Base-by-base conservation (phyloP, 2,797 vertebrate genomes). In the Hafferia zeledoni region DNA sequence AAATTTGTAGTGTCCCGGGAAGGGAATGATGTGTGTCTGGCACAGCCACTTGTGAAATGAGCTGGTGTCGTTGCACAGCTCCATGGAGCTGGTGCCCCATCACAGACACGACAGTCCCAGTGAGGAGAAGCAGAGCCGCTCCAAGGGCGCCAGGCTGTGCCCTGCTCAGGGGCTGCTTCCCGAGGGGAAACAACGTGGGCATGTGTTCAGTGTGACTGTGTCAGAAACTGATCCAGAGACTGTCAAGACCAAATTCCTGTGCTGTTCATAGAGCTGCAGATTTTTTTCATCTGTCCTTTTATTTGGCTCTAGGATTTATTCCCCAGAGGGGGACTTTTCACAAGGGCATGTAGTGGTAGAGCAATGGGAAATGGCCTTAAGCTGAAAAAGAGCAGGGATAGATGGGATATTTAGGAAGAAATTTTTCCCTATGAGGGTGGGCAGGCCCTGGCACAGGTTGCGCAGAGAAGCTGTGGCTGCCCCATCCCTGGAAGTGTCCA, bases 51-150 rank as follows among this genome's bases (percentile, higher is more conserved):
- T 27, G 63, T 8, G 23, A 24, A 60, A 68, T 1, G 5, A 47
- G 41, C 74, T 24, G 4, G 1, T 49, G 65, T 41, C 13, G 33
- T 24, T 44, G 63, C 37, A 63, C 1, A 0, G 53, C 61, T 37
- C 35, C 1, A 0, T 0, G 0, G 49, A 31, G 46, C 13, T 1
- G 0, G 59, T 30, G 31, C 52, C 39, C 50, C 52, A 4, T 18
- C 30, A 14, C 65, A 24, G 33, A 5, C 39, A 28, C 0, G 2
- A 10, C 47, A 56, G 15, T 43, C 41, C 68, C 84, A 22, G 53
- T 35, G 76, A 89, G 76, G 57, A 94, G 69, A 88, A 86, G 18
- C 85, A 94, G 90, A 92, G 46, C 57, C 12, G 18, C 35, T 16
- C 53, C 19, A 37, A 28, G 71, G 23, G 69, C 3, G 0, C 63